Base-by-base conservation (phyloP, 2,113 vertebrate genomes). In the Onychorhynchus coronatus region DNA sequence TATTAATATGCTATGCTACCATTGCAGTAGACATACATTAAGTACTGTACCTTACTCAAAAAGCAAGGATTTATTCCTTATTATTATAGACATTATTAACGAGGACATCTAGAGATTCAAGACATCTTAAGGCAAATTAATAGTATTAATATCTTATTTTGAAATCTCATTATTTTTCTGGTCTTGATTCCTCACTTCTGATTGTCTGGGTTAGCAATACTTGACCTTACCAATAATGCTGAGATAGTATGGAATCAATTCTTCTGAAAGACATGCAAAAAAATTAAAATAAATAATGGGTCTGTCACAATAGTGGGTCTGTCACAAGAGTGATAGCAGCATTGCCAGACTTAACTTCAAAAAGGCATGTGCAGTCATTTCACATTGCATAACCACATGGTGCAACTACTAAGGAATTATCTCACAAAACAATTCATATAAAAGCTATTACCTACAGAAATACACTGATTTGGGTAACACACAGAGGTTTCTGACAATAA, bases 111-210 rank as follows among this genome's bases (percentile, higher is more conserved):
- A 78, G 52, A 88, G 14, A 71, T 47, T 6, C 71, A 56, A 91
- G 33, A 35, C 24, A 77, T 31, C 20, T 66, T 14, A 90, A 73
- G 16, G 12, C 6, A 93, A 87, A 91, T 56, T 73, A 78, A 52
- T 15, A 3, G 15, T 19, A 93, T 33, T 42, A 2, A 15, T 20
- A 59, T 28, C 35, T 81, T 71, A 63, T 63, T 90, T 66, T 79
- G 46, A 83, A 70, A 79, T 66, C 23, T 76, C 50, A 72, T 95
- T 49, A 59, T 77, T 89, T 78, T 94, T 87, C 37, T 89, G 39
- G n/a, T 11, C 39, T 74, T 50, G n/a, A 50, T 56, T 74, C 1
- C 2, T 67, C 33, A 53, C 13, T 78, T 85, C 47, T 74, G 46
- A 66, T 53, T 80, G 11, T n/a, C n/a, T 74, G 59, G 4, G 25